phyloP scores from a whole-genome alignment of 2,888 invertebrate species.

The Orthosia gothica region DNA sequence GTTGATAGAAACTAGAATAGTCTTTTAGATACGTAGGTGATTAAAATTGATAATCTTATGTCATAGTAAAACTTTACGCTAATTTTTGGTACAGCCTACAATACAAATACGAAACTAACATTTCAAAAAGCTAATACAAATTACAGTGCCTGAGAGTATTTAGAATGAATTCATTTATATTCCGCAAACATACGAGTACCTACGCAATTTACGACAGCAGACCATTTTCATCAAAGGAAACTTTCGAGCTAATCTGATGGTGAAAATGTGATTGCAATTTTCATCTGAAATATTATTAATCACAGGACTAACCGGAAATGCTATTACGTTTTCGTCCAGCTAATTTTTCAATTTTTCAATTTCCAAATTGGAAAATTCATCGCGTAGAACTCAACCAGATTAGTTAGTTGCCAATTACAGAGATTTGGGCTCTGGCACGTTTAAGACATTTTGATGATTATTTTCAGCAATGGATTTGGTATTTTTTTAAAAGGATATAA shows the following conservation, averaged over 20 bases:
- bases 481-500: neutral
- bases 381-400: slow-evolving; percentile 24
- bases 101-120: too few relatives aligned
- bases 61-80: too few relatives aligned
- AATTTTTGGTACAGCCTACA: too few relatives aligned
- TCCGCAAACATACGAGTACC: too few relatives aligned
- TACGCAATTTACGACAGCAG: neutral
- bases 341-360: slow-evolving; percentile 58
- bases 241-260: neutral
- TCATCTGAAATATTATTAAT: slow-evolving; percentile 28
- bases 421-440: neutral
- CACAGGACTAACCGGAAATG: slow-evolving; percentile 16
- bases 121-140: too few relatives aligned
- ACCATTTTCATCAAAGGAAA: neutral
- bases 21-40: too few relatives aligned
- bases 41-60: too few relatives aligned
- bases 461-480: neutral
- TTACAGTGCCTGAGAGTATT: too few relatives aligned
- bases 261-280: slow-evolving; percentile 33
- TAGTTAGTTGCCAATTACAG: slow-evolving; percentile 25
- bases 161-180: too few relatives aligned
- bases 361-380: slow-evolving; percentile 27
- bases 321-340: slow-evolving; percentile 21
- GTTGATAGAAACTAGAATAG: too few relatives aligned
- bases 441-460: neutral